Conservation (phyloP, 2,113 vertebrate genomes). For the Amblyopsis rosae region DNA sequence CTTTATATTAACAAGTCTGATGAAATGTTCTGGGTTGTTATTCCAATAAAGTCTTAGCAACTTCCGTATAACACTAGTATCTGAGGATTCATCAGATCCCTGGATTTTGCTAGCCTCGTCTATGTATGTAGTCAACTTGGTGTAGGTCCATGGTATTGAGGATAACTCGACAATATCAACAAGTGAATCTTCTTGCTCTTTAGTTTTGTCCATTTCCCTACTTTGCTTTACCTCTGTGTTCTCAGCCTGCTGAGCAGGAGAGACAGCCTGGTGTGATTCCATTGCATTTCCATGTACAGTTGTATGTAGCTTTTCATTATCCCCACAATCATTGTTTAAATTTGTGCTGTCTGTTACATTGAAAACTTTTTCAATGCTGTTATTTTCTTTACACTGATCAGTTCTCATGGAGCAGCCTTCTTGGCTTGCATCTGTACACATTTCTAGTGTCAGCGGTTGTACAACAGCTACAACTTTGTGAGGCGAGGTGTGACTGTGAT, state of each 20-base stretch:
- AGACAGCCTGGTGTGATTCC: neutral
- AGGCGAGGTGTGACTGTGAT: neutral
- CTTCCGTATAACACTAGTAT: fast-evolving
- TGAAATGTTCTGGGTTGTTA: neutral
- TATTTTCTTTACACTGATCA: neutral
- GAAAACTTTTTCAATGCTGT: neutral
- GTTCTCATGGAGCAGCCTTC: neutral
- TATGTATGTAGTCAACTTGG: slow-evolving; percentile 2
- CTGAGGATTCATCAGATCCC: neutral
- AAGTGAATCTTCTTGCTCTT: neutral
- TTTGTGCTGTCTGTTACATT: neutral
- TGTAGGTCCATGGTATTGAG: slow-evolving; percentile 34
- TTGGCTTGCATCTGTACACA: neutral
- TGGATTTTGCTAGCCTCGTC: neutral
- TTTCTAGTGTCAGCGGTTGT: slow-evolving; percentile 49
- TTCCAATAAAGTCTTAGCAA: slow-evolving; percentile 46
- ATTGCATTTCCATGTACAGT: neutral
- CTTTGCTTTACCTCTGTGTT: slow-evolving; percentile 5
- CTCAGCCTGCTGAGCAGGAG: neutral
- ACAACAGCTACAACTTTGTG: slow-evolving; percentile 62
- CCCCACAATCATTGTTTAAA: neutral
- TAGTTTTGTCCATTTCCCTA: neutral
- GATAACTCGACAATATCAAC: slow-evolving; percentile 1
- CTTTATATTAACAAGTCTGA: neutral
- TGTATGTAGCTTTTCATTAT: neutral